Evolutionary conservation across 2,797 vertebrate species (phyloP), one percentile per base, ranked within the genome.

Genomic region (Anas bahamensis): DNA sequence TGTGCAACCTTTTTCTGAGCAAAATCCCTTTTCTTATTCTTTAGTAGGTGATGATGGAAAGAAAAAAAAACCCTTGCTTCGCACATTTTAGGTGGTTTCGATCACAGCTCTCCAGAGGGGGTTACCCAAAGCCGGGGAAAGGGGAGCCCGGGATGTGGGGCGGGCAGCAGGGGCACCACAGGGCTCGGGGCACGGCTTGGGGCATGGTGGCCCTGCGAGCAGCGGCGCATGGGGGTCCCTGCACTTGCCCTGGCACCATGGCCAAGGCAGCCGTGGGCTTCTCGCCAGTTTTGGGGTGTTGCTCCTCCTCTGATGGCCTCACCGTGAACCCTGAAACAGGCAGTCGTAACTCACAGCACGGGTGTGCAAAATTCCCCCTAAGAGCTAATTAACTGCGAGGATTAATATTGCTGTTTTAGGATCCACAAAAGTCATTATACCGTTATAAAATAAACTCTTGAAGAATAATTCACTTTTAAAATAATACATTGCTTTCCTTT

Each of bases 391-490:
- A 95, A 84, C 59, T 42, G 39, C 22, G 64, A 87, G 82, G 61
- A 89, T 72, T 83, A 96, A 87, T 92, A 95, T 94, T 95, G 89
- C 83, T 86, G 83, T 11, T 94, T 95, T 90, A 91, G 71, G 86
- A 87, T 82, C 87, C 75, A 75, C 86, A 80, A 86, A 91, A 91
- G 81, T 83, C 90, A 87, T 94, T 55, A 85, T 70, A 82, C 72
- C 59, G 46, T 55, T 94, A 91, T 97, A 96, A 96, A 95, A 89
- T 96, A 91, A 96, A 93, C 93, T 91, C 81, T n/a, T 57, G 86
- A 83, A 95, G 95, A 95, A 96, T 92, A 94, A 93, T 83, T 89
- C 63, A 90, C 61, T 77, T 95, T 95, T 55, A 86, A 90, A 96
- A 96, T 97, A 88, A 88, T 79, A 85, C 82, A 82, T 69, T 75